Conservation (phyloP, 1,140 invertebrate species). For the Caenorhabditis elegans region WBcel235 BX284604.4:5731501-5732000, state of each 20-base stretch:
- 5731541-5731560: not conserved
- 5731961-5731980: too few species aligned
- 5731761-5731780: not conserved
- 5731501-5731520: constrained; percentile 58
- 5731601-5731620: not conserved
- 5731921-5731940: too few species aligned
- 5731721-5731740: not conserved
- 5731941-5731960: not conserved
- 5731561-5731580: not conserved
- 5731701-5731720: not conserved
- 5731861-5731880: too few species aligned
- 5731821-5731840: not conserved
- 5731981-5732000: too few species aligned
- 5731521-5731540: constrained; percentile 7
- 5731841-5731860: not conserved
- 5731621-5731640: not conserved
- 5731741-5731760: not conserved
- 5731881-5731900: too few species aligned
- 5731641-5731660: not conserved
- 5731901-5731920: too few species aligned
- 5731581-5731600: too few species aligned
- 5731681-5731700: too few species aligned
- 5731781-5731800: not conserved
- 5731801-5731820: not conserved
- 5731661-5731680: not conserved